Base-by-base conservation (phyloP, 1,140 invertebrate species). In the Parapsyche elsis region DNA sequence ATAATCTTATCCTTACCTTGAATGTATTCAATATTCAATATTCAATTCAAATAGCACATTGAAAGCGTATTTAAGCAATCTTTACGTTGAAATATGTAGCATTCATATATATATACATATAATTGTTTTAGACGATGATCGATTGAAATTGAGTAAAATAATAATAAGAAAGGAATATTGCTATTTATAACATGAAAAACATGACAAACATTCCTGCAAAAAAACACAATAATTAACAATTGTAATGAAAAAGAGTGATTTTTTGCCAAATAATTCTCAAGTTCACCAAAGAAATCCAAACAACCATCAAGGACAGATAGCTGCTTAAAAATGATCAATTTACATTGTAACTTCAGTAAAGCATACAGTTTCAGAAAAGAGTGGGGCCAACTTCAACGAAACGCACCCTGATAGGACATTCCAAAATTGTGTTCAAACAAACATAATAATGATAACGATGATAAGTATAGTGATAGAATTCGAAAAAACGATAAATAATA, bases 301-400 rank as follows among this genome's bases (percentile, higher is more conserved):
- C 75, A 77, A 77, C 30, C 12, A 64, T 77, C 9, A 24, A 67
- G 53, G 45, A 77, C 38, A 75, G 16, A 64, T 12, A n/a, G 64
- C 23, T 64, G 59, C 57, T 77, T 64, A 23, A 76, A 45, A 77
- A 46, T 73, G 19, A 57, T 24, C 45, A 53, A 75, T 49, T 21
- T 57, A 75, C 49, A 75, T 75, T 30, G 10, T 75, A 16, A 75
- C 14, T 57, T 75, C 45, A 30, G 19, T 75, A 75, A 77, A 77
- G 57, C 74, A 64, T 30, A 74, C 67, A 73, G 38, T 78, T 76
- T 80, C 73, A 83, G 45, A 76, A 81, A 81, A 79, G 80, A 79
- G 80, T 74, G 75, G 71, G 80, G 82, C 82, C 82, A 81, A 81
- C 80, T 83, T 78, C 82, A 83, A 81, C 78, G 82, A 83, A 83